A percentile compares a stretch with the other conserved stretches of the same genome.
phyloP scores from a whole-genome alignment of 2,888 invertebrate species.

The Syrphus vitripennis region DNA sequence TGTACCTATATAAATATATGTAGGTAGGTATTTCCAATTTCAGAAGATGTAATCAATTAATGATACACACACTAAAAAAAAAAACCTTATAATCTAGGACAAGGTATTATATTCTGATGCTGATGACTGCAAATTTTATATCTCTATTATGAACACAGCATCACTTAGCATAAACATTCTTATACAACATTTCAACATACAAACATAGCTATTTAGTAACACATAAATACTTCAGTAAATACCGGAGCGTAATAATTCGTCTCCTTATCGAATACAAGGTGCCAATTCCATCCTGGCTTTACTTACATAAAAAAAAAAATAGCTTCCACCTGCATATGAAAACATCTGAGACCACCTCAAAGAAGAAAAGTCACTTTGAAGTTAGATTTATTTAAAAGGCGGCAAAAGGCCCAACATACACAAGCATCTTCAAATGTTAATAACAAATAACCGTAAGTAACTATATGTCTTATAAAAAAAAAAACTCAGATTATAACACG shows the following conservation, averaged over 20 bases:
- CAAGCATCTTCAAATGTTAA: conserved; percentile 22
- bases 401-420: conserved; percentile 28
- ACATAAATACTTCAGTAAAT: conserved; percentile 17
- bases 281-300: conserved; percentile 45
- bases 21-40: background rate
- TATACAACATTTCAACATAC: background rate
- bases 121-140: background rate
- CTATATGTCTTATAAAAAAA: background rate
- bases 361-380: conserved; percentile 42
- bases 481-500: background rate
- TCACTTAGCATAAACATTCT: conserved; percentile 21
- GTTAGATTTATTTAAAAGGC: conserved; percentile 48
- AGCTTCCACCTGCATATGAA: conserved; percentile 53
- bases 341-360: conserved; percentile 37
- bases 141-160: conserved; percentile 5
- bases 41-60: background rate
- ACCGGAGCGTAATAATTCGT: conserved; percentile 26
- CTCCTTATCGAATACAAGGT: conserved; percentile 51
- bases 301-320: conserved; percentile 24
- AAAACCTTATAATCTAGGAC: conserved; percentile 6
- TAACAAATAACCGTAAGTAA: conserved; percentile 31
- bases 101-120: background rate
- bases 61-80: background rate
- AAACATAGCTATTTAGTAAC: background rate
- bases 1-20: background rate